Base-by-base conservation (phyloP, 1,140 invertebrate species). In the Octopus sinensis region DNA sequence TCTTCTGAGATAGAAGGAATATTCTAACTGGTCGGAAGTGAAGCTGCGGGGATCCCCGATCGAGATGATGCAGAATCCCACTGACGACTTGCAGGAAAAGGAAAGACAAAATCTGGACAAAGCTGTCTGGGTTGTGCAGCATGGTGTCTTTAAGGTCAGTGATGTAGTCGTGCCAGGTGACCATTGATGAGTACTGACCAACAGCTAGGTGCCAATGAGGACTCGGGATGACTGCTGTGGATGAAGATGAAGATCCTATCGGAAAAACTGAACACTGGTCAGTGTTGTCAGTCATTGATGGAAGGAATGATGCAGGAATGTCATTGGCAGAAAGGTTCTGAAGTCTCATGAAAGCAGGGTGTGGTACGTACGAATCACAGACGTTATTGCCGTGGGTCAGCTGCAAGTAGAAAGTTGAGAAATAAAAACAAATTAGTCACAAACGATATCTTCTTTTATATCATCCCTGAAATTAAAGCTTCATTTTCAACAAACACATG, bases 31-130 rank as follows among this genome's bases (percentile, higher is more conserved):
- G 87, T 68, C 88, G 86, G 4, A 84, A 84, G 43, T 89, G 87
- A 4, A 86, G 85, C 4, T 88, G 83, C 17, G 85, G 84, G 76
- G 86, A 88, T 0, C 88, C 88, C 79, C 87, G 86, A 76, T 89
- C 88, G 51, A 89, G 76, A 75, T 87, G 88, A 68, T 89, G 87
- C 51, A 86, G 87, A 82, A 89, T 88, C 80, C 87, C 87, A 85
- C 88, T 89, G 30, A 89, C 79, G 23, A 89, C 81, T 80, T 89
- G 88, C 23, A 88, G 81, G 54, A 87, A 81, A 54, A 84, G 84
- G 76, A 86, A 87, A n/a, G 88, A 79, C 30, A 88, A 78, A 78
- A 86, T 85, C 53, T 82, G 83, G 68, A 87, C 75, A 81, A 86
- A 87, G 13, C 85, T 84, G 71, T 83, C 82, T 53, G 85, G 84